Evolutionary conservation across 1,140 invertebrate genomes (phyloP), one percentile per base, ranked within the genome.

Genomic region (Temnothorax longispinosus): DNA sequence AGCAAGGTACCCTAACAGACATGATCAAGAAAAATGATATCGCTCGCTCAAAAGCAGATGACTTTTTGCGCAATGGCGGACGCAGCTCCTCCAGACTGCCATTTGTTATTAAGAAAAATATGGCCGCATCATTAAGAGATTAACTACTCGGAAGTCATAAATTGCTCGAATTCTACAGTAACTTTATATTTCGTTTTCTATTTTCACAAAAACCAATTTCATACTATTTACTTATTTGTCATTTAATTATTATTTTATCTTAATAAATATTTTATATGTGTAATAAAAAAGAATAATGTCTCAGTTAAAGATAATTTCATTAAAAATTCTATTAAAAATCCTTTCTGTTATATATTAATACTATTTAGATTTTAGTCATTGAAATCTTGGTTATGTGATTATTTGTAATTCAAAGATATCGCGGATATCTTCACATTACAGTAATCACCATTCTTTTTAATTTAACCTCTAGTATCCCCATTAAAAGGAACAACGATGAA

Each of bases 11-110:
- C 87, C 44, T 69, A 86, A 75, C 60, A 77, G 90, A 90, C 88
- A 71, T 92, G 91, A 93, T 93, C 91, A 92, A 93, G 92, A 91
- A 93, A 93, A 92, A 92, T 92, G 93, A 93, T 93, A 93, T 93
- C 90, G 77, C 58, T 54, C 38, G 60, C 38, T 91, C 90, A 88
- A 89, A 91, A 90, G 82, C 87, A 90, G 87, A 93, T 93, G 93
- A 93, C 91, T 92, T 78, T 87, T 88, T 88, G 85, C 78, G 91
- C 92, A 93, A 93, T 93, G 87, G 92, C 87, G 77, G 65, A 58
- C 76, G 44, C 47, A 47, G 56, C 52, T 84, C 32, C 18, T 74
- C 8, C n/a, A 35, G 62, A 32, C 41, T 13, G 10, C 21, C 54
- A 82, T 89, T 81, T 81, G 69, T 84, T 69, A 54, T 47, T 18